phyloP scores from a whole-genome alignment of 2,888 invertebrate genomes.

The Elegia similella region DNA sequence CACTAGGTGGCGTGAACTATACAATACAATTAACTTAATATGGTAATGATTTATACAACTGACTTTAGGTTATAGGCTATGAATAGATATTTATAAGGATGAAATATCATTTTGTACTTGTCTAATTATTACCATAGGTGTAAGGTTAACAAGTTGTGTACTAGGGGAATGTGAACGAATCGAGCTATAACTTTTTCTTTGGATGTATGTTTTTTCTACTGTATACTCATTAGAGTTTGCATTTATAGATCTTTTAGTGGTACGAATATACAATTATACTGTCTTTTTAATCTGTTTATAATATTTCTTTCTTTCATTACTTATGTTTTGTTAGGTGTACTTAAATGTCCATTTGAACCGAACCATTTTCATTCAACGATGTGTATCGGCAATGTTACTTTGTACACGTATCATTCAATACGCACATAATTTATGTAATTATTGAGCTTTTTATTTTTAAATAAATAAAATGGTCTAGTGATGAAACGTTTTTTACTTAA shows the following conservation, averaged over 20 bases:
- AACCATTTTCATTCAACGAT: slow-evolving; percentile 59
- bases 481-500: slow-evolving; percentile 5
- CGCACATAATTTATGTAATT: slow-evolving; percentile 78
- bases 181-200: slow-evolving; percentile 72
- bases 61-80: slow-evolving; percentile 77
- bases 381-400: slow-evolving; percentile 41
- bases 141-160: slow-evolving; percentile 79
- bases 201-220: slow-evolving; percentile 76
- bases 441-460: slow-evolving; percentile 75
- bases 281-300: slow-evolving; percentile 40
- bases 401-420: slow-evolving; percentile 61
- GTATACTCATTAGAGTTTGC: slow-evolving; percentile 76
- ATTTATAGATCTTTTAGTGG: slow-evolving; percentile 79
- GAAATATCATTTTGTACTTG: slow-evolving; percentile 81
- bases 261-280: slow-evolving; percentile 66
- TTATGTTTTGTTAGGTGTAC: slow-evolving; percentile 55
- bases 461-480: slow-evolving; percentile 75
- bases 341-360: slow-evolving; percentile 69
- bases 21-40: slow-evolving; percentile 54
- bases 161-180: slow-evolving; percentile 72
- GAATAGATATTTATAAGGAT: slow-evolving; percentile 71
- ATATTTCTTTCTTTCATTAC: slow-evolving; percentile 40
- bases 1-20: slow-evolving; percentile 58
- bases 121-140: slow-evolving; percentile 76
- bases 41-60: slow-evolving; percentile 73